Evolutionary conservation across 2,113 vertebrate genomes (phyloP).

Genomic region (Alaudala cheleensis): DNA sequence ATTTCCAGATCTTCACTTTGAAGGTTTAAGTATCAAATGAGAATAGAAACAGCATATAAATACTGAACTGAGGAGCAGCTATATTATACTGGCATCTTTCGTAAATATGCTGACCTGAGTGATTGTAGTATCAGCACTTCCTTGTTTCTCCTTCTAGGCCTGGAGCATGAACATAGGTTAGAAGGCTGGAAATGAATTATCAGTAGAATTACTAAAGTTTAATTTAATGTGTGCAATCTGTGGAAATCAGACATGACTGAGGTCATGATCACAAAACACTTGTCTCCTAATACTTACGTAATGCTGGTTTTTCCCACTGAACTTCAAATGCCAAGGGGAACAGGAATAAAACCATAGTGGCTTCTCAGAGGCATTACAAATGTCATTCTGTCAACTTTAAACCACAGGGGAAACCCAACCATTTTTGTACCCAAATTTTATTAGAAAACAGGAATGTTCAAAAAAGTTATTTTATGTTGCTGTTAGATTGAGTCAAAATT

Average conservation of each 20-base stretch:
- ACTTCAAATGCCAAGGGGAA: background rate
- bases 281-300: background rate
- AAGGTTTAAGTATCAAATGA: background rate
- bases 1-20: background rate
- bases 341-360: background rate
- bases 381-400: background rate
- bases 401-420: rapidly evolving
- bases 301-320: background rate
- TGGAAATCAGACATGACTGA: background rate
- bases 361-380: background rate
- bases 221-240: background rate
- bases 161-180: background rate
- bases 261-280: background rate
- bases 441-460: background rate
- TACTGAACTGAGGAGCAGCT: background rate
- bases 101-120: background rate
- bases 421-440: background rate
- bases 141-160: background rate
- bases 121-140: background rate
- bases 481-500: background rate
- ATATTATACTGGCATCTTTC: background rate
- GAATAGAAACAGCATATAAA: background rate
- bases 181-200: background rate
- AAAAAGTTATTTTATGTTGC: background rate
- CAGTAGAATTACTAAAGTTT: background rate